phyloP scores from a whole-genome alignment of 2,113 vertebrate genomes.

The Piaya cayana region DNA sequence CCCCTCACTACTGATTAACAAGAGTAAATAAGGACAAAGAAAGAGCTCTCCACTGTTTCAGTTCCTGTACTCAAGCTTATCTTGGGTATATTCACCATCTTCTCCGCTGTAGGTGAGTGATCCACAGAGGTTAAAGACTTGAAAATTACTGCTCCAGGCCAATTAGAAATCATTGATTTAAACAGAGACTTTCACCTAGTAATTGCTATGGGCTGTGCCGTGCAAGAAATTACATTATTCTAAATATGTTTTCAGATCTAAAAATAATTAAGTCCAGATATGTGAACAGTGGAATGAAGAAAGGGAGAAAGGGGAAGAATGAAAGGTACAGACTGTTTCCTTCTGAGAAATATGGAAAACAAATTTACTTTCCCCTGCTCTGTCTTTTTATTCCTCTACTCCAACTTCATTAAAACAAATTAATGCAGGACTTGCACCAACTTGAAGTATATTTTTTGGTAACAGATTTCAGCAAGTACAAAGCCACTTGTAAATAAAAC shows the following conservation, averaged over 20 bases:
- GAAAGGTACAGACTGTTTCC: not conserved
- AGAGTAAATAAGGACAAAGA: not conserved
- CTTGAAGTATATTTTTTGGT: not conserved
- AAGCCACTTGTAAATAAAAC: not conserved
- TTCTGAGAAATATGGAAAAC: not conserved
- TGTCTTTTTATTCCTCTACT: not conserved
- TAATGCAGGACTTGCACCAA: not conserved
- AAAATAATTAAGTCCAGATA: not conserved
- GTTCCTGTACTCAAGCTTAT: not conserved
- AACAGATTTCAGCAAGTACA: not conserved
- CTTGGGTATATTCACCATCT: too few relatives aligned
- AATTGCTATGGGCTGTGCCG: not conserved
- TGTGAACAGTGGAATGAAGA: not conserved
- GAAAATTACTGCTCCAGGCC: not conserved
- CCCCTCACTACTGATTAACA: not conserved
- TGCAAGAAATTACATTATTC: not conserved
- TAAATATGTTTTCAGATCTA: not conserved
- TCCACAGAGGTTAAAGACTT: not conserved
- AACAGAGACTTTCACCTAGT: not conserved
- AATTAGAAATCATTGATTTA: not conserved
- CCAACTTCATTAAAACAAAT: not conserved
- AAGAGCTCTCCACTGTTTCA: not conserved
- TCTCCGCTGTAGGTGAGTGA: not conserved
- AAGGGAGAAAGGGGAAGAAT: not conserved
- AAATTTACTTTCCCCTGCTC: not conserved